Conservation (phyloP, 2,113 vertebrate species). For the Uropsilus gracilis region DNA sequence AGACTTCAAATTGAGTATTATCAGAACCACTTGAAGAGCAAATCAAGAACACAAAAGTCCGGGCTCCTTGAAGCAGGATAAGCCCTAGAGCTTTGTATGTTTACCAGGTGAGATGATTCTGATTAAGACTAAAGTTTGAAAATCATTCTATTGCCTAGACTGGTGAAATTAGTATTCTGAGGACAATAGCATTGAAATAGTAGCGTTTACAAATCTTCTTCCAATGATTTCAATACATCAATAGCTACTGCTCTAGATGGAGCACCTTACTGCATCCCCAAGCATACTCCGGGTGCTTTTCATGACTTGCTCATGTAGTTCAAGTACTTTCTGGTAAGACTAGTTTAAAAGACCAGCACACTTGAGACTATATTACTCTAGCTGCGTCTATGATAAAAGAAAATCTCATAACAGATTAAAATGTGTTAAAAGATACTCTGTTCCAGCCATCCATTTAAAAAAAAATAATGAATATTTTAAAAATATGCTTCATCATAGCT, state of each 20-base stretch:
- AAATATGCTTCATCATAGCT: not conserved
- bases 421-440: not conserved
- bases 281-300: not conserved
- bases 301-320: not conserved
- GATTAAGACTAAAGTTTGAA: not conserved
- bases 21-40: not conserved
- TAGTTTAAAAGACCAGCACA: not conserved
- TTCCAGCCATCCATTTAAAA: not conserved
- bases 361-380: slow-evolving; percentile 18
- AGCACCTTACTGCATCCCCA: not conserved
- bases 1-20: not conserved
- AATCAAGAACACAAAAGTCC: not conserved
- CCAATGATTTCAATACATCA: not conserved
- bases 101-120: not conserved
- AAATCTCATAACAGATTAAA: not conserved
- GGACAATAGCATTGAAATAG: no score
- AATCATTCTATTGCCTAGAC: not conserved
- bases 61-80: not conserved
- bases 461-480: no score
- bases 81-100: not conserved
- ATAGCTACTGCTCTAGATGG: not conserved
- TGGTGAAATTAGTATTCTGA: slow-evolving; percentile 26
- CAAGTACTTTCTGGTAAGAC: not conserved
- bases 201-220: no score
- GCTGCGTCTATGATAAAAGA: not conserved